A percentile compares a stretch with the other conserved stretches of the same genome.
Evolutionary conservation across 2,797 vertebrate genomes (phyloP).

Genomic region (Alcedo atthis): DNA sequence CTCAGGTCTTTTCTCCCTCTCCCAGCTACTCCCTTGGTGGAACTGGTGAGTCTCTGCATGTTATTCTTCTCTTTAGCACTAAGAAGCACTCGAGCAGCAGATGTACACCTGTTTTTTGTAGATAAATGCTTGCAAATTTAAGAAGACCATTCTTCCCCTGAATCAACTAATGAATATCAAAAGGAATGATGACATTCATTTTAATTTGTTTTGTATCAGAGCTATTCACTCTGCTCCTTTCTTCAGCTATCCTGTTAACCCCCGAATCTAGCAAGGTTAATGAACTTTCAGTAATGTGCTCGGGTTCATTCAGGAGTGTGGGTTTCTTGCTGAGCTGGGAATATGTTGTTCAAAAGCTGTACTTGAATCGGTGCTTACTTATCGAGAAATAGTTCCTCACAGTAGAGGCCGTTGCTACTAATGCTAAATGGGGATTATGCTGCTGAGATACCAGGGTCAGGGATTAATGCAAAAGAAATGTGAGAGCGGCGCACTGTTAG

Average conservation of each 20-base stretch:
- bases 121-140: conserved; percentile 82
- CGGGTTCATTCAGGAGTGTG: conserved; percentile 72
- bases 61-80: conserved; percentile 49
- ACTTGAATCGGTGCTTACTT: conserved; percentile 75
- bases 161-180: conserved; percentile 91
- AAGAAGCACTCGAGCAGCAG: conserved; percentile 73
- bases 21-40: conserved; percentile 89
- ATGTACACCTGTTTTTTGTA: conserved; percentile 79
- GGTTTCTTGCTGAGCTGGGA: conserved; percentile 80
- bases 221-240: conserved; percentile 80
- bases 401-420: conserved; percentile 77
- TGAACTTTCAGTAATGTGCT: conserved; percentile 81
- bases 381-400: conserved; percentile 77
- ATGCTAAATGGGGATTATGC: conserved; percentile 83
- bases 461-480: conserved; percentile 74
- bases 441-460: conserved; percentile 75
- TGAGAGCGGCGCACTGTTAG: conserved; percentile 60
- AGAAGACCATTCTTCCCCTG: conserved; percentile 69
- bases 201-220: conserved; percentile 83
- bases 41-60: conserved; percentile 87
- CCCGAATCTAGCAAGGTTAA: conserved; percentile 77
- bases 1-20: conserved; percentile 96
- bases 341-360: conserved; percentile 73
- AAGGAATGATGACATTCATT: conserved; percentile 83
- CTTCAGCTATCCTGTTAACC: conserved; percentile 80